Conservation (phyloP, 64 coral and sea anemone genomes). For the Stichodactyla helianthus region DNA sequence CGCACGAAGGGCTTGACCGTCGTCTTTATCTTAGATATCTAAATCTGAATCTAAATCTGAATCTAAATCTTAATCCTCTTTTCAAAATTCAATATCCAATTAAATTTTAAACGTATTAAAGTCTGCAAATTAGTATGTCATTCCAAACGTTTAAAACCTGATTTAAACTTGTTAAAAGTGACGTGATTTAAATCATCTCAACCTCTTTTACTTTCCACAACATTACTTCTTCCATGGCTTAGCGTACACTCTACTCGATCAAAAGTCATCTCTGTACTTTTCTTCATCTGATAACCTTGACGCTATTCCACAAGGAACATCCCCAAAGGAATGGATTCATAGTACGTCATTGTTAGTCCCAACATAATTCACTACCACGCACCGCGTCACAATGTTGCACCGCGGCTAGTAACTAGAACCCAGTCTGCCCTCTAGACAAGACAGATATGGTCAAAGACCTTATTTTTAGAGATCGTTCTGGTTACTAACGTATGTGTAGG, state of each 20-base stretch:
- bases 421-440: not conserved
- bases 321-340: constrained; percentile 57
- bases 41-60: too few relatives aligned
- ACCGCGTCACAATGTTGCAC: not conserved
- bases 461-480: not conserved
- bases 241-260: constrained; percentile 24
- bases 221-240: constrained; percentile 4
- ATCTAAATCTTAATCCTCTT: not conserved
- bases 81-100: not conserved
- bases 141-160: not conserved
- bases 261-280: constrained; percentile 24
- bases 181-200: not conserved
- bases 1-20: not conserved
- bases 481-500: not conserved
- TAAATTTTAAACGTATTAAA: not conserved
- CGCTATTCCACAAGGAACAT: constrained; percentile 24
- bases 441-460: not conserved
- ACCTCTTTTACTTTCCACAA: not conserved
- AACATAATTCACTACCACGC: not conserved
- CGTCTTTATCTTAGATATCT: too few relatives aligned
- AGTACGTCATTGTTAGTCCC: constrained; percentile 62
- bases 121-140: not conserved
- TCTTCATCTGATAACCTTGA: constrained; percentile 34
- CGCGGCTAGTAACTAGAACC: not conserved
- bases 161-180: constrained; percentile 2